These are phyloP conservation scores for Xanthia icteritia DNA, from an alignment of 2,888 invertebrate species.

Conservation along the genomic window DNA sequence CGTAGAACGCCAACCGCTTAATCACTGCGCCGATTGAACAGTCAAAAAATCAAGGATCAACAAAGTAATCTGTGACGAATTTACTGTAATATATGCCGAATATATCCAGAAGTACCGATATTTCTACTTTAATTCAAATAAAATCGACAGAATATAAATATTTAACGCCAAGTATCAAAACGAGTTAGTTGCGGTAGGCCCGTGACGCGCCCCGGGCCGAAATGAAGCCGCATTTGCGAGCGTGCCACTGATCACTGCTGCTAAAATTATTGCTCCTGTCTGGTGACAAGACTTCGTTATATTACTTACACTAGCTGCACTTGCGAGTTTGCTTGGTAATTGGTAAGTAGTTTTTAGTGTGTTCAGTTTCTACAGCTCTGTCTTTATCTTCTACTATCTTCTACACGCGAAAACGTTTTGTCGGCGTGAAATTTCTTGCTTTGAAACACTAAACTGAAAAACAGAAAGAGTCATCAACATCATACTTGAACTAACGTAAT, in stretches of 20 bases:
- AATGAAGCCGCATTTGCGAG: constrained; percentile 60
- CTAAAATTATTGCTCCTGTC: constrained; percentile 60
- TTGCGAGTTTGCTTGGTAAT: constrained; percentile 2
- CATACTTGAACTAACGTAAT: constrained; percentile 15
- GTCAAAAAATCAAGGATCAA: neutral
- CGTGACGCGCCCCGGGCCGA: constrained; percentile 62
- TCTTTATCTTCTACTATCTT: neutral
- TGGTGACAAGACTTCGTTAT: constrained; percentile 60
- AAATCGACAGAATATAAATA: neutral
- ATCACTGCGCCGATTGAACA: neutral
- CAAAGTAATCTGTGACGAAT: neutral
- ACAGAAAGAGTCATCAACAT: neutral
- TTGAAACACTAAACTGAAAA: neutral
- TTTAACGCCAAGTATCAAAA: constrained; percentile 43
- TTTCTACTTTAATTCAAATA: neutral
- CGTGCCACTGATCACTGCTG: constrained; percentile 59
- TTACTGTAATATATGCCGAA: neutral
- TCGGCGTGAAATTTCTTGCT: too few species aligned
- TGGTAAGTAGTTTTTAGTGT: neutral
- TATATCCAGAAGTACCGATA: neutral
- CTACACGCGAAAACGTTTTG: accelerated
- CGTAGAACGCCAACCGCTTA: neutral
- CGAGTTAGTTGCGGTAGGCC: constrained; percentile 20
- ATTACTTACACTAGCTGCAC: constrained; percentile 35
- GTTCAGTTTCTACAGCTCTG: neutral